Base-by-base conservation (phyloP, 2,888 invertebrate genomes). In the Sinelater perroti region DNA sequence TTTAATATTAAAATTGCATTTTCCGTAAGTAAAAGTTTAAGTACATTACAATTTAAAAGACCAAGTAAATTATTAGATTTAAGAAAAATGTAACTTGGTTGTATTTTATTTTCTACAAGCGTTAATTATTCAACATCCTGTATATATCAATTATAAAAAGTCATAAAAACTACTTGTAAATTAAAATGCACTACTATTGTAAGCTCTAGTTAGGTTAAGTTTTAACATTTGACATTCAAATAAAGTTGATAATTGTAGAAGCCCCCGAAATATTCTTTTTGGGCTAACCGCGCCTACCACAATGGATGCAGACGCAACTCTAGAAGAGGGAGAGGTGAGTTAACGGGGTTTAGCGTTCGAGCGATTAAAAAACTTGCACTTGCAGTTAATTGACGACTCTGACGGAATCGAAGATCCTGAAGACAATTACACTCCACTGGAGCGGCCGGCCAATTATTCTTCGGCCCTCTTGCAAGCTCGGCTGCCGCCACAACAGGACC, bases 351-450 rank as follows among this genome's bases (percentile, higher is more conserved):
- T n/a, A n/a, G n/a, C n/a, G n/a, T n/a, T n/a, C n/a, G n/a, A n/a
- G n/a, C n/a, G n/a, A n/a, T n/a, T n/a, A n/a, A n/a, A n/a, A n/a
- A n/a, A 2, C 21, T 33, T 14, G 26, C 28, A 28, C 35, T 36
- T 53, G 18, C 10, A 40, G 38, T 45, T 50, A 35, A 11, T 50
- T 8, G 40, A 40, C 16, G 40, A 40, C 24, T 40, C 24, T 35
- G 30, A 30, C 1, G 35, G 18, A 16, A 42, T 33, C 21, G 40
- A 33, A 44, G 35, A 50, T 30, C 16, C 13, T 13, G 81, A 79
- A 35, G 81, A 82, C 36, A 78, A 80, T 2, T 87, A 86, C 67
- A 83, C 80, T 18, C 85, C 86, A 1, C 69, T 86, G 64, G 79
- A 81, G 66, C 78, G 86, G 20, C 86, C 86, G 1, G 78, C 80